Percentiles rank a stretch among this genome's conserved stretches.
Conservation (phyloP, 2,888 invertebrate genomes). For the Schrankia costaestrigalis region DNA sequence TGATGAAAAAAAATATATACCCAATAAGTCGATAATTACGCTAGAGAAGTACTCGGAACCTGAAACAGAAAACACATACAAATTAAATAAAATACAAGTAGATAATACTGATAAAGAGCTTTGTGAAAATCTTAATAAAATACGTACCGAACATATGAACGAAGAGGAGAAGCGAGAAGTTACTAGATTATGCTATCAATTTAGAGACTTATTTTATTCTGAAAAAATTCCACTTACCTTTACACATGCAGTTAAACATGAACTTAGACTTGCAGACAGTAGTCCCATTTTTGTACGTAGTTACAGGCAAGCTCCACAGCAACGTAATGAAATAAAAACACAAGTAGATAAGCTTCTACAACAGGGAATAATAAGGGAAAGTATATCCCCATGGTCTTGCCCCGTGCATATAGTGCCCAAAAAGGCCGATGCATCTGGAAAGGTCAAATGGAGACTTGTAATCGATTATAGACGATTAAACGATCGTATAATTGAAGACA, state of each 20-base stretch:
- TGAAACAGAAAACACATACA: too few species aligned
- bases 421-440: slow-evolving; percentile 1
- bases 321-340: neutral
- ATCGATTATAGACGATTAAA: slow-evolving; percentile 44
- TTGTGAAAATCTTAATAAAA: slow-evolving; percentile 10
- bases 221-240: slow-evolving; percentile 21
- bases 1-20: slow-evolving; percentile 1
- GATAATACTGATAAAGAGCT: neutral
- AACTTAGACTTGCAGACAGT: slow-evolving; percentile 22
- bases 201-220: slow-evolving; percentile 31
- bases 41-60: neutral
- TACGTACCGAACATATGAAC: slow-evolving; percentile 23
- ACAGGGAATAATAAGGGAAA: neutral
- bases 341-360: slow-evolving; percentile 1
- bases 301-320: neutral
- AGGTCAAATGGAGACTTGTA: slow-evolving; percentile 28
- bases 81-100: neutral
- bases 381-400: slow-evolving; percentile 1
- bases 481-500: slow-evolving; percentile 9
- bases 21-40: neutral
- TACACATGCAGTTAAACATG: slow-evolving; percentile 32
- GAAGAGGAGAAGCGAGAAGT: slow-evolving; percentile 25
- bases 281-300: neutral
- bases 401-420: slow-evolving; percentile 3
- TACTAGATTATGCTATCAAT: slow-evolving; percentile 22